Evolutionary conservation across 2,888 invertebrate species (phyloP), one percentile per base, ranked within the genome.

Genomic region (Philereme transversata): DNA sequence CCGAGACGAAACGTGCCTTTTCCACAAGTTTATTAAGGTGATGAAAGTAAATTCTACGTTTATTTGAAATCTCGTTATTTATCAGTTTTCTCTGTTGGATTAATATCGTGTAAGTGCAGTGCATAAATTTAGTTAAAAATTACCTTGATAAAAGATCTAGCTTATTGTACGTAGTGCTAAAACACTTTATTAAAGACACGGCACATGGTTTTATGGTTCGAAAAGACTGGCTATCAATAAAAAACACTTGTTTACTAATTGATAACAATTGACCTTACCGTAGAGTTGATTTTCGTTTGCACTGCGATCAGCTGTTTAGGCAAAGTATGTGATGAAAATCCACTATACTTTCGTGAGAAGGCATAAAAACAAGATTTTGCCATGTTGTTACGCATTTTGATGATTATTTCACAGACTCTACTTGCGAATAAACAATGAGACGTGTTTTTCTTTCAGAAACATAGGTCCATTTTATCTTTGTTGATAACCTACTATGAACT

Each of bases 401-500:
- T 55, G 51, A 67, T 64, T 64, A 71, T 50, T 58, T 63, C 71
- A 58, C 54, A 40, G 67, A 70, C 68, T 70, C 63, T 60, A 68
- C 60, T 45, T 52, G 56, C 57, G 65, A 72, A 72, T 70, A 70
- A 62, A 71, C 56, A 70, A 60, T 68, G 44, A 40, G 70, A 75
- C 76, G 66, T 73, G 73, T 74, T 77, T 72, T 79, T 81, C 69
- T 76, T 81, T 73, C 68, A 73, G 63, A 76, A 78, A 79, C 73
- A 70, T 67, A 64, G 59, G 60, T 69, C 64, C 69, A 76, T 70
- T 77, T 83, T 86, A 89, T 86, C 86, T 76, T 56, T 64, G 65
- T 57, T 79, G 91, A 90, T 91, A 91, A 91, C 91, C 90, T 80
- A 90, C 75, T 84, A 65, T 90, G 90, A 91, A 88, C 91, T 86